Conservation (phyloP, 2,797 vertebrate genomes). For the Buceros bicornis region DNA sequence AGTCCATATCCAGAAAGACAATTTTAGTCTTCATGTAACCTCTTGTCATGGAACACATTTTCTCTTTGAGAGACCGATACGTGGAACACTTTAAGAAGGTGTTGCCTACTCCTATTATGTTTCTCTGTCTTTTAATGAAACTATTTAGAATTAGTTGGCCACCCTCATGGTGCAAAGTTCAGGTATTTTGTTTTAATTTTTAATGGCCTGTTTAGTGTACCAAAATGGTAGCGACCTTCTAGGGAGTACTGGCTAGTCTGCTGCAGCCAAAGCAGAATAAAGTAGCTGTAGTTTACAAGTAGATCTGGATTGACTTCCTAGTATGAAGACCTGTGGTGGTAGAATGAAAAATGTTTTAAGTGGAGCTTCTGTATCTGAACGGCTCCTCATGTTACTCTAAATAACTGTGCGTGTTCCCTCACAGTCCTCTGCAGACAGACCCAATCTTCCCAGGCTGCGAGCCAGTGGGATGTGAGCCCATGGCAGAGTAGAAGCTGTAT, state of each 20-base stretch:
- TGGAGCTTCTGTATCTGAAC: background rate
- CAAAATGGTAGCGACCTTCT: background rate
- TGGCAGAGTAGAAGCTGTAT: background rate
- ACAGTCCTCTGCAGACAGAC: background rate
- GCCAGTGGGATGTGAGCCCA: background rate
- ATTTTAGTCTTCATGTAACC: background rate
- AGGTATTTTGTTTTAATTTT: background rate
- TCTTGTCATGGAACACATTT: background rate
- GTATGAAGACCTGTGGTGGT: background rate
- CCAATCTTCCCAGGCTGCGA: background rate
- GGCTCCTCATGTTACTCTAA: background rate
- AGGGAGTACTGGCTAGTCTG: background rate
- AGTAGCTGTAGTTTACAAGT: background rate
- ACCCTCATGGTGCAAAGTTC: background rate
- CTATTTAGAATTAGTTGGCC: background rate
- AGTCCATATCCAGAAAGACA: background rate
- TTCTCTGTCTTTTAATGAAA: background rate
- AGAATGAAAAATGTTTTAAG: background rate
- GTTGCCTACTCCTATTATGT: fast-evolving
- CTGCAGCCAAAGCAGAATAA: background rate
- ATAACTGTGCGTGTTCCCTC: background rate
- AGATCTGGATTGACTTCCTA: background rate
- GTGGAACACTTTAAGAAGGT: background rate
- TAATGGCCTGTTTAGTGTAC: background rate
- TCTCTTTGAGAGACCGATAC: background rate